Evolutionary conservation across 2,888 invertebrate species (phyloP), one percentile per base, ranked within the genome.

Genomic region (Thera britannica): DNA sequence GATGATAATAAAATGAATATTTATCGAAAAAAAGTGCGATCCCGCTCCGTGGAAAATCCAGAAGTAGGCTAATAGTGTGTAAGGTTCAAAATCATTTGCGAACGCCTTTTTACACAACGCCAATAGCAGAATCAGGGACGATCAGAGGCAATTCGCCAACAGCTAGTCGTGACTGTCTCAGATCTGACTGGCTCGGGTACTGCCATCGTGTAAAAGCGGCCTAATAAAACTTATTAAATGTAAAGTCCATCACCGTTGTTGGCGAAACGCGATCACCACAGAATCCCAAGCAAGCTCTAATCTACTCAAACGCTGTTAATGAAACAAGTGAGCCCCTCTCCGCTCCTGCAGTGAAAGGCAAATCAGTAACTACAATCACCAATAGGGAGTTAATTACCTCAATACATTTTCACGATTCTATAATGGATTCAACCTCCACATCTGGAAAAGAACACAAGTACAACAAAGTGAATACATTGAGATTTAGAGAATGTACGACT

Each of bases 391-490:
- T 93, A 93, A 93, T 93, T 93, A 93, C 93, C 93, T 93, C 93
- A 92, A 92, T 86, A 92, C 88, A 92, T 91, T 92, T 89, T 93
- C 92, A 90, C 93, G 92, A 93, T 91, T 90, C 89, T 90, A 92
- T 92, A 90, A 92, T 90, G 88, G 91, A 92, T 90, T 93, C 92
- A 93, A 93, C 89, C 92, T 90, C 93, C 93, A 92, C 85, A 93
- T 92, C 93, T 93, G 93, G 87, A 93, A 93, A 93, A 93, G 93
- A 93, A 93, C 93, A 93, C 93, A 93, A 93, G 93, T 93, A 93
- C 93, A 93, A 93, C 93, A 93, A 92, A 90, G 90, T 93, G 89
- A 93, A 92, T 92, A 93, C 84, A 87, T 86, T 87, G 83, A 76
- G 81, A 83, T 83, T 83, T 81, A 84, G 82, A 85, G 79, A 85